These are phyloP conservation scores for Dendroctonus ponderosae DNA, from an alignment of 1,140 invertebrate species.

Conservation along the genomic window DNA sequence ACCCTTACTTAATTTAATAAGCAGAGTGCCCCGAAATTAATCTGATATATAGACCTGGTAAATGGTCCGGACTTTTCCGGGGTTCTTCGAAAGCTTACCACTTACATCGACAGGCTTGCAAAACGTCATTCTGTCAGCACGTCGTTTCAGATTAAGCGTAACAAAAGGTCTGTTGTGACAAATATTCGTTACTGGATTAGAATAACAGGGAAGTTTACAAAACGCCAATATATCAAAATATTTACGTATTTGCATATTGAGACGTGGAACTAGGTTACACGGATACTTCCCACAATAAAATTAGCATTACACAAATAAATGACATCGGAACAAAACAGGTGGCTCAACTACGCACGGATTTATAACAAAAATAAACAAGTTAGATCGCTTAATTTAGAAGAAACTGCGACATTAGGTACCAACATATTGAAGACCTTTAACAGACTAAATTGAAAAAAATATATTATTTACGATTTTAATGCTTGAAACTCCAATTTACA, in stretches of 20 bases:
- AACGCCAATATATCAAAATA: conserved; percentile 13
- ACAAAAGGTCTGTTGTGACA: not conserved
- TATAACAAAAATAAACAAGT: too few species aligned
- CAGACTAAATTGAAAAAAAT: too few species aligned
- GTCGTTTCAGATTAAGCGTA: conserved; percentile 1
- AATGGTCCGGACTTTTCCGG: conserved; percentile 8
- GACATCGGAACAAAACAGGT: not conserved
- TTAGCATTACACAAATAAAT: conserved; percentile 1
- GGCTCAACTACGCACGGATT: not conserved
- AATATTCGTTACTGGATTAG: conserved; percentile 15
- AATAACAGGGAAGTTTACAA: conserved; percentile 27
- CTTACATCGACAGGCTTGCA: not conserved
- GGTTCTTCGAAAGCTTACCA: not conserved
- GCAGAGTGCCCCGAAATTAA: conserved; percentile 9
- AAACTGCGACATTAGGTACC: too few species aligned
- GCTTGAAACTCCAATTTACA: too few species aligned
- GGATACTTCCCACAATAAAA: conserved; percentile 13
- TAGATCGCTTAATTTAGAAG: too few species aligned
- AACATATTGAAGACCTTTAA: too few species aligned
- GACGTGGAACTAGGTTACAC: conserved; percentile 18
- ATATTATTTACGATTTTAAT: too few species aligned
- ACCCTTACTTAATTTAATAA: conserved; percentile 17
- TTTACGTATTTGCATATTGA: conserved; percentile 7
- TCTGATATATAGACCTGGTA: conserved; percentile 6
- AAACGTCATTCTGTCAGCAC: conserved; percentile 3